These are phyloP conservation scores for Malurus elegans DNA, from an alignment of 2,113 vertebrate genomes.

Conservation along the genomic window DNA sequence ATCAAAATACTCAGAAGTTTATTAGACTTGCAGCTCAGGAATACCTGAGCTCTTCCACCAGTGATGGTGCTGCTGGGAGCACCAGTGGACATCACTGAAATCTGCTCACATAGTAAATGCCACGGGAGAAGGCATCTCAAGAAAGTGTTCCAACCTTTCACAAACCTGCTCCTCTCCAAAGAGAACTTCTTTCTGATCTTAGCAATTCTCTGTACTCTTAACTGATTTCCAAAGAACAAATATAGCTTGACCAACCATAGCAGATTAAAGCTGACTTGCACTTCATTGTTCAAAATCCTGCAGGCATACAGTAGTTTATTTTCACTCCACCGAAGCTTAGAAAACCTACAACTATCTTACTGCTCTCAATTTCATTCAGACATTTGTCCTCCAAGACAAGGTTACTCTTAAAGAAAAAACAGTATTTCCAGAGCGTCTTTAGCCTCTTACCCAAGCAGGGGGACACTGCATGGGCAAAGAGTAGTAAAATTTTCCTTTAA, in stretches of 20 bases:
- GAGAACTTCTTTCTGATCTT: neutral
- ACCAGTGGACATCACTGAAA: too few relatives aligned
- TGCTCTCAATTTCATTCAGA: neutral
- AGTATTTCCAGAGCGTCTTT: neutral
- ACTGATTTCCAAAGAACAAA: neutral
- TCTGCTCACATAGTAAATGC: neutral
- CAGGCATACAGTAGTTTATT: neutral
- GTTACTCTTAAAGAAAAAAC: neutral
- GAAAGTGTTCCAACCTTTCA: neutral
- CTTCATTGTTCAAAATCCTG: neutral
- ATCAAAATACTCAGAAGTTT: neutral
- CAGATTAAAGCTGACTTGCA: neutral
- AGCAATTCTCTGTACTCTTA: neutral
- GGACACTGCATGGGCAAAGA: accelerated
- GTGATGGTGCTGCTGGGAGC: neutral
- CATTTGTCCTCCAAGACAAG: neutral
- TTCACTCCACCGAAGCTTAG: neutral
- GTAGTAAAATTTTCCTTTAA: neutral
- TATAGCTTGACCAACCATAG: neutral
- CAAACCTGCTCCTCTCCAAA: neutral
- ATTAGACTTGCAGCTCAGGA: neutral
- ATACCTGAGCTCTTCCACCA: neutral
- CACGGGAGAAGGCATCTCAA: neutral
- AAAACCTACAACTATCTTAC: neutral
- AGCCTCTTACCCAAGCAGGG: neutral